Conservation (phyloP, 2,113 vertebrate species). For the Xenotilapia leptura region DNA sequence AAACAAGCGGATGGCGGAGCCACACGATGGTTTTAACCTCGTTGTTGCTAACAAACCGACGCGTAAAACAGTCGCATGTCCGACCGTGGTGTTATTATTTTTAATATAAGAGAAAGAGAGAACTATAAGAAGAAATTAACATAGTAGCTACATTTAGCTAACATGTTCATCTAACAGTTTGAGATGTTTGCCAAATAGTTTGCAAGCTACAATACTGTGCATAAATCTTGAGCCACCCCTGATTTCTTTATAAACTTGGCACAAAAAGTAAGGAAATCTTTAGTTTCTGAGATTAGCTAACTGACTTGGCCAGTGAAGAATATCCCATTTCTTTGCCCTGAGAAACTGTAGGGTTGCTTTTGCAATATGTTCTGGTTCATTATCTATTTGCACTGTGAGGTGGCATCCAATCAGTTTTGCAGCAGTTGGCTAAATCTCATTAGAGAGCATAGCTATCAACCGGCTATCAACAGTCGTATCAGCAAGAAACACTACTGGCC, state of each 20-base stretch:
- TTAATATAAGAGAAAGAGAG: not conserved
- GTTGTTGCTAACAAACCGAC: not conserved
- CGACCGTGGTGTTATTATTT: not conserved
- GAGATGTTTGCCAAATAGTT: not conserved
- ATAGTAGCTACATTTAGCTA: not conserved
- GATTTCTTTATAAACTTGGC: not conserved
- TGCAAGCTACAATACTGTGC: not conserved
- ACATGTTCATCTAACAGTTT: not conserved
- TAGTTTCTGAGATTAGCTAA: not conserved
- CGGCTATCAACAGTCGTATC: not conserved
- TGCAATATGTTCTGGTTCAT: not conserved
- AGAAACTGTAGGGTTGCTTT: not conserved
- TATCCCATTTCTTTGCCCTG: not conserved
- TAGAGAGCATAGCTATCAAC: not conserved
- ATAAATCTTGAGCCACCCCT: not conserved
- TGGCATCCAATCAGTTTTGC: not conserved
- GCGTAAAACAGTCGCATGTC: not conserved
- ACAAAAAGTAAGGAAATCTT: not conserved
- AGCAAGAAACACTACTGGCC: not conserved
- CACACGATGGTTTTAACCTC: not conserved
- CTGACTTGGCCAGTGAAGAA: not conserved
- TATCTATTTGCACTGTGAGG: not conserved
- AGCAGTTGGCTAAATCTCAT: not conserved
- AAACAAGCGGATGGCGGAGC: not conserved
- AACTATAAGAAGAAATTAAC: not conserved